These are phyloP conservation scores for Ophion costatus DNA, from an alignment of 2,888 invertebrate genomes.

Conservation along the genomic window DNA sequence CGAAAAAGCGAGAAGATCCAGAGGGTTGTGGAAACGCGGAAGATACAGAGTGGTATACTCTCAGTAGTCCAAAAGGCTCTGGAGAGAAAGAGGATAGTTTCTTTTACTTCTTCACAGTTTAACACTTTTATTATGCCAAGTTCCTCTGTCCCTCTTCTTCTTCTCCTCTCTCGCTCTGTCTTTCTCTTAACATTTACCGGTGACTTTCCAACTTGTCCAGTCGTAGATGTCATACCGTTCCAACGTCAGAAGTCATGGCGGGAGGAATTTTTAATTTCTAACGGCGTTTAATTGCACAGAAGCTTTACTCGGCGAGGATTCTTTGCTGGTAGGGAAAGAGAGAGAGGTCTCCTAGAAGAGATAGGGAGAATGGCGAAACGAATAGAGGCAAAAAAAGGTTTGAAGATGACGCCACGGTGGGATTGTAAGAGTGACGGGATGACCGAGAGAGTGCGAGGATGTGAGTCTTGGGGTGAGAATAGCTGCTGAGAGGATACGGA, in stretches of 20 bases:
- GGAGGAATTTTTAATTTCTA: conserved; percentile 73
- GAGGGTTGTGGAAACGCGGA: conserved; percentile 49
- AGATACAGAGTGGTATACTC: conserved; percentile 46
- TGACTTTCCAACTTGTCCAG: conserved; percentile 68
- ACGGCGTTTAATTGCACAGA: conserved; percentile 72
- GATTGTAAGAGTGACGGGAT: conserved; percentile 6
- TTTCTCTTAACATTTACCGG: conserved; percentile 56
- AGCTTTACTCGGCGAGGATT: conserved; percentile 51
- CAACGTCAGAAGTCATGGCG: conserved; percentile 51
- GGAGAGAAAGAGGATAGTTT: conserved; percentile 32
- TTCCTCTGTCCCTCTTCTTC: conserved; percentile 34
- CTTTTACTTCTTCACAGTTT: conserved; percentile 65
- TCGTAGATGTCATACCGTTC: conserved; percentile 29
- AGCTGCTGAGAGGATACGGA: conserved; percentile 3
- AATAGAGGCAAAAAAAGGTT: conserved; percentile 1
- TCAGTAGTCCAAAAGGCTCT: conserved; percentile 2
- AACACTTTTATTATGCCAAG: conserved; percentile 70
- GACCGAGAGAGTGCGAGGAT: conserved; percentile 22
- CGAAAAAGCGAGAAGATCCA: conserved; percentile 33
- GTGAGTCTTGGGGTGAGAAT: conserved; percentile 14
- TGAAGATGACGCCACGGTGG: conserved; percentile 33
- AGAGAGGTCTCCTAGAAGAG: conserved; percentile 11
- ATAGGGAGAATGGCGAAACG: conserved; percentile 12
- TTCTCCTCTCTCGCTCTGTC: background rate
- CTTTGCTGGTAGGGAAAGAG: conserved; percentile 16